Base-by-base conservation (phyloP, 2,797 vertebrate genomes). In the Onychomys leucogaster region DNA sequence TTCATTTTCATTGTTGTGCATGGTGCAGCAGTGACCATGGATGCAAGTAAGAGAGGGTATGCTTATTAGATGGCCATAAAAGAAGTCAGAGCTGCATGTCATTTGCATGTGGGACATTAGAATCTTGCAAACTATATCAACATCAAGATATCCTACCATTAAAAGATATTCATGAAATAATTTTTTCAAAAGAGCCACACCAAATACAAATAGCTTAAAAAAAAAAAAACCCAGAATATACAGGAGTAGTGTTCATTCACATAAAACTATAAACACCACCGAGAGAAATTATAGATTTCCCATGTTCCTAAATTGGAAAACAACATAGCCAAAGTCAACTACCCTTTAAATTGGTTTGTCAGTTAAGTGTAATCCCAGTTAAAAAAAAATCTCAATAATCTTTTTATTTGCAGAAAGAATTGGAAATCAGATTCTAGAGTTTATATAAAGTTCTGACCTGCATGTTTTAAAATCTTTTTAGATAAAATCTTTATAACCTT, bases 41-140 rank as follows among this genome's bases (percentile, higher is more conserved):
- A 27, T 61, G 14, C 14, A 41, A 1, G 6, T 83, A 43, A 81
- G 78, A 29, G 23, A 82, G 7, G 23, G 5, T 43, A 69, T 71
- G 16, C 43, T 76, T 92, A 83, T 71, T 84, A 84, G 25, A 85
- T 55, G 43, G 78, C 4, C 49, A 92, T 1, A 87, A 87, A 80
- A 90, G 27, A 8, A 83, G 11, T 17, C 61, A 93, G 75, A 63
- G 5, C 96, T 75, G 4, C 7, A 17, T 71, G 41, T 37, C 49
- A 59, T 49, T 59, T 6, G 49, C 52, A 84, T 61, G 63, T 83
- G 27, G 32, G 29, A 88, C 37, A 73, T 41, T n/a, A 19, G 23
- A 86, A 93, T 78, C 17, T 67, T 92, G 29, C 5, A 77, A 87
- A 49, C 27, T 37, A 46, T 76, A 90, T 85, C 85, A 95, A 90